These are phyloP conservation scores for Caenorhabditis uteleia DNA, from an alignment of 2,888 invertebrate genomes.

Conservation along the genomic window DNA sequence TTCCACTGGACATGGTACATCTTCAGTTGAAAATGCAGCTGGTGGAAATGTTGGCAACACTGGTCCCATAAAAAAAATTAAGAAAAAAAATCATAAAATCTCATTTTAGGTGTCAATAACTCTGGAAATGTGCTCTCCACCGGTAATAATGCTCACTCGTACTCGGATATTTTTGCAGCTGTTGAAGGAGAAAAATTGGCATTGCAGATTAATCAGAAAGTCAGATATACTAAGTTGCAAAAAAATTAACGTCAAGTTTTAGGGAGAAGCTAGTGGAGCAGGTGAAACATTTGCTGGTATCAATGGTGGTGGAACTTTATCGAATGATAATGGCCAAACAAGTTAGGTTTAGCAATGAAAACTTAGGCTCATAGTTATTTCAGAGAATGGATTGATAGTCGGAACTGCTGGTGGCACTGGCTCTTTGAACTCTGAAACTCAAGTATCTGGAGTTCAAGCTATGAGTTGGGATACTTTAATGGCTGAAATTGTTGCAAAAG, in stretches of 20 bases:
- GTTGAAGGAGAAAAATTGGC: slow-evolving; percentile 42
- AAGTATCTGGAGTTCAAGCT: slow-evolving; percentile 28
- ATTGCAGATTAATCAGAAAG: slow-evolving; percentile 14
- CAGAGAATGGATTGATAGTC: too few species aligned
- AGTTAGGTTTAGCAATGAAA: too few species aligned
- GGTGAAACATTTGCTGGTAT: too few species aligned
- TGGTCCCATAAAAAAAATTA: too few species aligned
- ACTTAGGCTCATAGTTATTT: too few species aligned
- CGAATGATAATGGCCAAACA: too few species aligned
- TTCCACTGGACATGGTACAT: slow-evolving; percentile 42
- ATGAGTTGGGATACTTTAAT: slow-evolving; percentile 53
- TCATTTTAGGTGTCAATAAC: slow-evolving; percentile 29
- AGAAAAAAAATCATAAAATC: not conserved
- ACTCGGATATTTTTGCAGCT: slow-evolving; percentile 51
- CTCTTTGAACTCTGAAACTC: slow-evolving; percentile 42
- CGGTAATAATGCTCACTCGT: slow-evolving; percentile 45
- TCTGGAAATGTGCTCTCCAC: slow-evolving; percentile 43
- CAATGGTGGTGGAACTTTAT: too few species aligned
- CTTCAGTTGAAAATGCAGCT: slow-evolving; percentile 32
- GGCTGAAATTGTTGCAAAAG: slow-evolving; percentile 49
- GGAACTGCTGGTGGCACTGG: slow-evolving; percentile 57
- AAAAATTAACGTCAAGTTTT: too few species aligned
- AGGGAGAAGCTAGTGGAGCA: too few species aligned
- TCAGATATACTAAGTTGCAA: slow-evolving; percentile 16
- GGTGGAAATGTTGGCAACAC: slow-evolving; percentile 42